These are phyloP conservation scores for Actenoides hombroni DNA, from an alignment of 2,113 vertebrate species.

Conservation along the genomic window DNA sequence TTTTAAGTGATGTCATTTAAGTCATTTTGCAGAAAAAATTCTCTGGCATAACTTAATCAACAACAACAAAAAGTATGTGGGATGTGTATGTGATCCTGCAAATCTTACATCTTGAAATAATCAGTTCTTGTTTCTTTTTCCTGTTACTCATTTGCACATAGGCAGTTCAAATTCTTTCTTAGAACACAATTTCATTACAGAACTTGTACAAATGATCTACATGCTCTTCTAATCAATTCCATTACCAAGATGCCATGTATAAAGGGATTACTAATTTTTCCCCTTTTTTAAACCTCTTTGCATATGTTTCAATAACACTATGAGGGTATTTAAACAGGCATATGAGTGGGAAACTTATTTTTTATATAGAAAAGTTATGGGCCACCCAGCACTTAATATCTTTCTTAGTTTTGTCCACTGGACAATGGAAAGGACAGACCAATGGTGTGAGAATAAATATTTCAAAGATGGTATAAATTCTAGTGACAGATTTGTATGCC, in stretches of 20 bases:
- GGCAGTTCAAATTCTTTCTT: background rate
- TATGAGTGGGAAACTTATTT: background rate
- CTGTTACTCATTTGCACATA: background rate
- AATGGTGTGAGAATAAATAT: background rate
- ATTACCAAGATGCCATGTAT: background rate
- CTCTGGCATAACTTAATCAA: background rate
- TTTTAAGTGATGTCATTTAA: background rate
- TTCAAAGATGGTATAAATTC: background rate
- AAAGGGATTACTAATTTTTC: background rate
- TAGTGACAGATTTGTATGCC: background rate
- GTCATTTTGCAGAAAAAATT: background rate
- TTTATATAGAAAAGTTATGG: background rate
- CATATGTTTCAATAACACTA: background rate
- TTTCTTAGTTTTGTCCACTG: background rate
- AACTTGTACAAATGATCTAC: background rate
- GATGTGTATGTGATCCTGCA: background rate
- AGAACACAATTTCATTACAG: background rate
- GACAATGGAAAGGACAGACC: background rate
- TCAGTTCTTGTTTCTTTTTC: background rate
- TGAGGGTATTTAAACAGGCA: background rate
- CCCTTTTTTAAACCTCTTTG: background rate
- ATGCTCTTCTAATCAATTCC: background rate
- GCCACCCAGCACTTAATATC: background rate
- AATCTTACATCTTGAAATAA: background rate
- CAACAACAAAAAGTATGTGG: background rate